These are phyloP conservation scores for Chloroceryle aenea DNA, from an alignment of 2,113 vertebrate genomes.

Conservation along the genomic window DNA sequence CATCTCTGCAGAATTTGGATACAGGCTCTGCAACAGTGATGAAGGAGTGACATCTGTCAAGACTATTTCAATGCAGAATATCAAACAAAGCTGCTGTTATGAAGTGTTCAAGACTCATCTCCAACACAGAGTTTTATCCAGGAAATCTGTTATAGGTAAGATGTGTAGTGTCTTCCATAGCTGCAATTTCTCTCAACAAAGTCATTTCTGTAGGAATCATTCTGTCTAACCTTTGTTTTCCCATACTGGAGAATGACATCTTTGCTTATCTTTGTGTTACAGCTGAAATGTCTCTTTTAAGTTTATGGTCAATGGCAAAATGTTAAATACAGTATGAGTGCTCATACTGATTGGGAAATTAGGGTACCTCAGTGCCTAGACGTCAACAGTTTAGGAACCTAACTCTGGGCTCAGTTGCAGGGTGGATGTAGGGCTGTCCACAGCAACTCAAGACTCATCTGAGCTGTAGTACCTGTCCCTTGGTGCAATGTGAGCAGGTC, in stretches of 20 bases:
- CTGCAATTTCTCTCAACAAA: neutral
- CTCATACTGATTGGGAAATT: neutral
- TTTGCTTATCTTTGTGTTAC: neutral
- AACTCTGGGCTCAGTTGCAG: neutral
- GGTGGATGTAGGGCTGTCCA: neutral
- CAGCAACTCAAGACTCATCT: neutral
- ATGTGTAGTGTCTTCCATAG: neutral
- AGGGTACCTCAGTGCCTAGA: neutral
- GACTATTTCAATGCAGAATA: neutral
- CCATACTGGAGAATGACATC: neutral
- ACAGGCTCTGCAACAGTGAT: neutral
- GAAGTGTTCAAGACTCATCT: neutral
- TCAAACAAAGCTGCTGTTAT: neutral
- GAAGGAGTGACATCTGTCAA: neutral
- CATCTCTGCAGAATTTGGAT: neutral
- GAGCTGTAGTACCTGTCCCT: neutral
- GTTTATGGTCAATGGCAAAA: neutral
- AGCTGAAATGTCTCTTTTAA: neutral
- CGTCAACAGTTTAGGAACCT: neutral
- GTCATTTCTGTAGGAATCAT: neutral
- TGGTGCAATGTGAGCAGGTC: neutral
- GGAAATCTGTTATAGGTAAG: neutral
- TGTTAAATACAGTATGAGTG: accelerated
- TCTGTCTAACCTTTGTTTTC: neutral
- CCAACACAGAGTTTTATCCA: neutral